Base-by-base conservation (phyloP, 1,140 invertebrate species). In the Euschistus heros region DNA sequence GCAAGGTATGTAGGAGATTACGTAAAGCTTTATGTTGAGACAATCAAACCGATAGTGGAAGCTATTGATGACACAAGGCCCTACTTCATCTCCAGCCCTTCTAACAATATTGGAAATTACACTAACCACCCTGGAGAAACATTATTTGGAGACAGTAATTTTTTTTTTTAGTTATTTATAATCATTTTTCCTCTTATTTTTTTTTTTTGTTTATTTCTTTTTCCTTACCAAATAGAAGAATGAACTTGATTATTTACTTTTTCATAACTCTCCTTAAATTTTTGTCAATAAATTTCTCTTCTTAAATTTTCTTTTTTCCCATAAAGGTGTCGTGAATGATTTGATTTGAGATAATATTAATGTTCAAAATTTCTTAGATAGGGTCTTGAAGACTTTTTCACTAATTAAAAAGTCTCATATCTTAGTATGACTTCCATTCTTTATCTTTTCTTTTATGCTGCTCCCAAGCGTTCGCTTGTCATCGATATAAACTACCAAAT, bases 11-110 rank as follows among this genome's bases (percentile, higher is more conserved):
- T 85, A 70, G 69, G 76, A 0, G 93, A 98, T 75, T 99, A 97
- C 73, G 75, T 91, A 0, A 85, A 84, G 70, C 78, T 99, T 0
- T 98, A 98, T 71, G 84, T 90, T 0, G 78, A 88, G 68, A 86
- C 86, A 0, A 86, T 98, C 0, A 81, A 82, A 69, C 78, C 79
- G 1, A 80, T 88, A 47, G 82, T 92, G 0, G 68, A 79, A 22
- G 69, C 75, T 64, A 76, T 85, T 69, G 85, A 94, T 77, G 72
- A 76, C 0, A 76, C 75, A 0, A 77, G 89, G 68, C 78, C 83
- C 0, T 95, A 86, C 74, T 72, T 96, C 0, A 78, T 85, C 0
- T 98, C 95, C 0, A 97, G 94, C 78, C 97, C 97, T 1, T 89
- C 88, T 0, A 97, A 99, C 78, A 96, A 94, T 7, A 69, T 81